Evolutionary conservation across 2,888 invertebrate species (phyloP).

Genomic region (Cephus spinipes): DNA sequence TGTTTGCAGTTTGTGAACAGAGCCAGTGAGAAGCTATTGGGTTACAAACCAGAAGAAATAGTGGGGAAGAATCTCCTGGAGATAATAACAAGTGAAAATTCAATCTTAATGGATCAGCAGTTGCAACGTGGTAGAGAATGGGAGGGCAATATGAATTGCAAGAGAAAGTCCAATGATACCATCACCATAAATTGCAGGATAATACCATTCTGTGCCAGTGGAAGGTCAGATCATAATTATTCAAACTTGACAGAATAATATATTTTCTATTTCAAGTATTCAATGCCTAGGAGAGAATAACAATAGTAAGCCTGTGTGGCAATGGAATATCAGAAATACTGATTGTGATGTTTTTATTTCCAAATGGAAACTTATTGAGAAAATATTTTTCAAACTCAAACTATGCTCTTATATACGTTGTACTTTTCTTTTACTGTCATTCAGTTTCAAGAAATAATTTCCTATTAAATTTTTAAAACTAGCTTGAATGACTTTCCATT

Average conservation of each 20-base stretch:
- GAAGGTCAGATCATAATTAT: constrained; percentile 67
- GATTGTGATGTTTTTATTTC: not conserved
- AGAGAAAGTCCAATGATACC: constrained; percentile 83
- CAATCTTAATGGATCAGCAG: constrained; percentile 72
- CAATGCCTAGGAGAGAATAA: not conserved
- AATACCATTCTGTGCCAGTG: constrained; percentile 78
- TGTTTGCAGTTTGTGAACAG: constrained; percentile 84
- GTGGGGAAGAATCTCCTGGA: constrained; percentile 73
- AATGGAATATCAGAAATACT: not conserved
- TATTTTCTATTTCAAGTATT: constrained; percentile 2
- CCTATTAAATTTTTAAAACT: too few relatives aligned
- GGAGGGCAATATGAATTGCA: constrained; percentile 80
- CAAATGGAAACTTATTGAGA: constrained; percentile 27
- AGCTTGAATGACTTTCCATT: too few relatives aligned
- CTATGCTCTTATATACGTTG: too few relatives aligned
- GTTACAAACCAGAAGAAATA: constrained; percentile 76
- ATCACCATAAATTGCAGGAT: constrained; percentile 83
- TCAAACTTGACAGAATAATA: constrained; percentile 13
- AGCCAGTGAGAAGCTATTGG: constrained; percentile 85
- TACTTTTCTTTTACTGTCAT: too few relatives aligned
- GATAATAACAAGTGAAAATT: constrained; percentile 68
- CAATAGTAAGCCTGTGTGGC: not conserved
- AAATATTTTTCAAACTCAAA: not conserved
- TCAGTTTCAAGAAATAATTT: too few relatives aligned
- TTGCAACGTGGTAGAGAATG: constrained; percentile 79